Evolutionary conservation across 1,140 invertebrate genomes (phyloP).

Genomic region (Bombus vancouverensis): DNA sequence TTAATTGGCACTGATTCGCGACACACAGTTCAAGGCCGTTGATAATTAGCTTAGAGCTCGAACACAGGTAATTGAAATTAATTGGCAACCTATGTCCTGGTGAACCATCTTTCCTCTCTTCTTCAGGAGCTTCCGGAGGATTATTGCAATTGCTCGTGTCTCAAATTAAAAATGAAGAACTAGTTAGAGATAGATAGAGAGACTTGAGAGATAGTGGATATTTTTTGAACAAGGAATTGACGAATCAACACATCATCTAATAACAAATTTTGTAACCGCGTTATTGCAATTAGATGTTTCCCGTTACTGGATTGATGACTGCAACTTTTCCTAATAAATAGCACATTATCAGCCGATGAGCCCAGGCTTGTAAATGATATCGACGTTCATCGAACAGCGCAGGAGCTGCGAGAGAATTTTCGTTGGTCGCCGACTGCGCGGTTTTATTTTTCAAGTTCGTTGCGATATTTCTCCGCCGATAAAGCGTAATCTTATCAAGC

Average conservation of each 20-base stretch:
- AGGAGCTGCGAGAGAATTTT: neutral
- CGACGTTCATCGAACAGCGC: neutral
- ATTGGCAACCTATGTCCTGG: neutral
- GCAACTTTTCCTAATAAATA: neutral
- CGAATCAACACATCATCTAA: too few species aligned
- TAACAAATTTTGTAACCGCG: neutral
- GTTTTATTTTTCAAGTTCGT: neutral
- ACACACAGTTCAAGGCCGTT: slow-evolving; percentile 14
- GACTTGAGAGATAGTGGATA: neutral
- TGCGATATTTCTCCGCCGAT: neutral
- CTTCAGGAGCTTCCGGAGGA: neutral
- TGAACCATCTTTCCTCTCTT: neutral
- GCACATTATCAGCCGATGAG: neutral
- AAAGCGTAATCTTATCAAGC: slow-evolving; percentile 23
- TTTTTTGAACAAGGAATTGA: too few species aligned
- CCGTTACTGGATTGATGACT: neutral
- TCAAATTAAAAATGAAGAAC: neutral
- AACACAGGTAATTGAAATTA: slow-evolving; percentile 11
- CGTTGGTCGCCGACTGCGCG: too few species aligned
- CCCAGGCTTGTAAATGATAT: neutral
- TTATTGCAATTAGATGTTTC: neutral
- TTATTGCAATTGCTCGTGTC: neutral
- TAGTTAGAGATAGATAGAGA: too few species aligned
- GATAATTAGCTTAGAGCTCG: neutral
- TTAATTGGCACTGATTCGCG: slow-evolving; percentile 14